Percentiles rank a stretch among this genome's conserved stretches.
Evolutionary conservation across 2,888 invertebrate species (phyloP).

Genomic region (Dryobotodes eremita): DNA sequence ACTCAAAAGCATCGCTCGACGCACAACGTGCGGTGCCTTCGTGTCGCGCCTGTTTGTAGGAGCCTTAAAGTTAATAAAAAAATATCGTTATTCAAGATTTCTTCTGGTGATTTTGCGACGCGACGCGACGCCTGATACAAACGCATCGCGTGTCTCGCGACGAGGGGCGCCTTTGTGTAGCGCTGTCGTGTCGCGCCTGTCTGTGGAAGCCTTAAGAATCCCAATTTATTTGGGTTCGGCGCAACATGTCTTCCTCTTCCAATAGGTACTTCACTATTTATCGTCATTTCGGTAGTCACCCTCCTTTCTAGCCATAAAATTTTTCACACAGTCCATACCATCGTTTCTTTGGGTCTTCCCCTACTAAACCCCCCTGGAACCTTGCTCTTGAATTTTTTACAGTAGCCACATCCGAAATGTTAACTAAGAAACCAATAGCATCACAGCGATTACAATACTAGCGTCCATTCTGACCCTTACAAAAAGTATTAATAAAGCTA

Average conservation of each 20-base stretch:
- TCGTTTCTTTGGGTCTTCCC: too few relatives aligned
- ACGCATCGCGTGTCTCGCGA: too few relatives aligned
- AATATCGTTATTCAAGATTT: too few relatives aligned
- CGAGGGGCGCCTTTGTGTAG: too few relatives aligned
- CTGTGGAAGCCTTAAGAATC: too few relatives aligned
- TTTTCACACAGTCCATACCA: background rate
- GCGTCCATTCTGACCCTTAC: constrained; percentile 25
- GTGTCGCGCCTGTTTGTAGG: too few relatives aligned
- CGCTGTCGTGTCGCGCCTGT: too few relatives aligned
- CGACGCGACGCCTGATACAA: too few relatives aligned
- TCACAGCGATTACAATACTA: constrained; percentile 26
- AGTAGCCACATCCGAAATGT: background rate
- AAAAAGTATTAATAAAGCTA: constrained; percentile 61
- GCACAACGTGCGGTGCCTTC: too few relatives aligned
- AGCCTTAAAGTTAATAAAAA: background rate
- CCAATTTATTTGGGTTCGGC: too few relatives aligned
- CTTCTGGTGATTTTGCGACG: background rate
- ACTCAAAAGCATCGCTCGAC: too few relatives aligned
- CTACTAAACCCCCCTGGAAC: too few relatives aligned
- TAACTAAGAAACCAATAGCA: constrained; percentile 18
- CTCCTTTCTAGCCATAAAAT: background rate
- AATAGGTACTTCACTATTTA: background rate
- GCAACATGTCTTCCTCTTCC: background rate
- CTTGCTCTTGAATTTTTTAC: background rate
- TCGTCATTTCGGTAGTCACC: background rate